Conservation (phyloP, 2,888 invertebrate species). For the Anodontia alba region DNA sequence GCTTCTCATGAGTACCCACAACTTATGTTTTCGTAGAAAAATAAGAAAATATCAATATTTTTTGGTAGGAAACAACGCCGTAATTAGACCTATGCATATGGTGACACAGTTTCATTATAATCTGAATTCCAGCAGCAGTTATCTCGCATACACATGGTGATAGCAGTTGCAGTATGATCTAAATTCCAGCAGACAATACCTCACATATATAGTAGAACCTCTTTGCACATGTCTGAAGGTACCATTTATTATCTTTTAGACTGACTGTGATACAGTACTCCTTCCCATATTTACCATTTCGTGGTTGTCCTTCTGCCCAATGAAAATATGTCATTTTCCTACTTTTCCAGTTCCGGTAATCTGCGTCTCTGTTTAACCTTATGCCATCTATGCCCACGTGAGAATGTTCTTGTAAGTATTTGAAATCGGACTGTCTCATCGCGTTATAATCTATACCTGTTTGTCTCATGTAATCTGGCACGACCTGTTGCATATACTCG, state of each 20-base stretch:
- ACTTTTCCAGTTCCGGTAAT: slow-evolving; percentile 37
- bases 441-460: neutral
- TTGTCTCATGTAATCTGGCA: neutral
- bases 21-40: no score
- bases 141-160: no score
- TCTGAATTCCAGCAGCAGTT: no score
- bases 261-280: slow-evolving; percentile 56
- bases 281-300: slow-evolving; percentile 41
- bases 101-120: no score
- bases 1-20: no score
- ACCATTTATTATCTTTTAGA: slow-evolving; percentile 47
- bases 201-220: slow-evolving; percentile 57
- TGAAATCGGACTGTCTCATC: neutral
- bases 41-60: no score
- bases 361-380: slow-evolving; percentile 24
- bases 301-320: slow-evolving; percentile 53
- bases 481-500: slow-evolving; percentile 16
- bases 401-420: slow-evolving; percentile 40
- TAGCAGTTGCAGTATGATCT: no score
- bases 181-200: neutral
- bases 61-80: no score
- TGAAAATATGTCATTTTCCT: slow-evolving; percentile 49
- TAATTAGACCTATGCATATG: no score
- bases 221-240: slow-evolving; percentile 45
- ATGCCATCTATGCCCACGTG: slow-evolving; percentile 51